A percentile compares a stretch with the other conserved stretches of the same genome.
Evolutionary conservation across 2,113 vertebrate species (phyloP).

Genomic region (Chroicocephalus ridibundus): DNA sequence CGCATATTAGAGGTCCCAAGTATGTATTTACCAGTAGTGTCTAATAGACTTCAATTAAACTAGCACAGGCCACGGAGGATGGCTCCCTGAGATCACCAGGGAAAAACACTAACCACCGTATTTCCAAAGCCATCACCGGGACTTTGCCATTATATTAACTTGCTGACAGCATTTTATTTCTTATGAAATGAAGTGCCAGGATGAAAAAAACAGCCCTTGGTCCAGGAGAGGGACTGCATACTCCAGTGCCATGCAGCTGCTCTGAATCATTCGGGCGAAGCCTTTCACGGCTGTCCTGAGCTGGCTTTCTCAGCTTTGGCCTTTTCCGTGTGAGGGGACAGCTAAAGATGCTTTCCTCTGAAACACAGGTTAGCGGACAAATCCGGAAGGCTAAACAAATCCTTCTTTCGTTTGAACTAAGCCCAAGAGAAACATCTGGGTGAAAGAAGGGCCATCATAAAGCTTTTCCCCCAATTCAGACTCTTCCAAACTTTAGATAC

Average conservation of each 20-base stretch:
- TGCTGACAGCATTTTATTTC: neutral
- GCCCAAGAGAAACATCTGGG: constrained; percentile 29
- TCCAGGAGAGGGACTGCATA: neutral
- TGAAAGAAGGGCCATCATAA: constrained; percentile 38
- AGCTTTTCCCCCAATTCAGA: neutral
- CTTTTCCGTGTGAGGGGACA: neutral
- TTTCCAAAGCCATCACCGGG: neutral
- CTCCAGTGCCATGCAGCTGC: neutral
- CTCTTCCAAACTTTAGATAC: neutral
- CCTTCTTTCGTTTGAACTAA: constrained; percentile 8
- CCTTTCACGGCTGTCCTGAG: neutral
- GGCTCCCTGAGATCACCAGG: neutral
- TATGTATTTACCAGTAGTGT: neutral
- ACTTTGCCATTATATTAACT: neutral
- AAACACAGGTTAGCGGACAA: neutral
- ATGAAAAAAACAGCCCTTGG: neutral
- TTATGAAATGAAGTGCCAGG: neutral
- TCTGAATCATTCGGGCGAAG: neutral
- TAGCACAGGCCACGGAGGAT: neutral
- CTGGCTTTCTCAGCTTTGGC: neutral
- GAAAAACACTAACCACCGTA: neutral
- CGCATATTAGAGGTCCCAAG: neutral
- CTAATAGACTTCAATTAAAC: neutral
- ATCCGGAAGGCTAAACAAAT: neutral
- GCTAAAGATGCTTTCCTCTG: neutral